phyloP scores from a whole-genome alignment of 2,888 invertebrate species.

The Metallyticus violacea region DNA sequence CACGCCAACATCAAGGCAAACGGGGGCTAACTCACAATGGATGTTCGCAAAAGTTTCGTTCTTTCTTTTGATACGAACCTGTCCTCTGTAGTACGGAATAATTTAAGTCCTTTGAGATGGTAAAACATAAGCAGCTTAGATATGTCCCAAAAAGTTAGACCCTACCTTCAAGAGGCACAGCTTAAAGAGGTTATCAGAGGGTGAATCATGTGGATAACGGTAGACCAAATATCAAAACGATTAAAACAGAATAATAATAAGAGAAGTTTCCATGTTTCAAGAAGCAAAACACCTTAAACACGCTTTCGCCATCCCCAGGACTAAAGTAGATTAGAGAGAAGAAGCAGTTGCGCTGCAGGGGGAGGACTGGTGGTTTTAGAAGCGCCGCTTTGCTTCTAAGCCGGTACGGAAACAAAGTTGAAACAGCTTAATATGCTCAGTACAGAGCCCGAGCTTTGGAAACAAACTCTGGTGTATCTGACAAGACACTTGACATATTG shows the following conservation, averaged over 20 bases:
- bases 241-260: not conserved
- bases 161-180: too few species aligned
- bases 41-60: too few species aligned
- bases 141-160: too few species aligned
- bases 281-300: conserved; percentile 4
- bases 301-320: not conserved
- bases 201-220: too few species aligned
- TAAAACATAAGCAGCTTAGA: not conserved
- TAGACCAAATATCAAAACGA: not conserved
- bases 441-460: not conserved
- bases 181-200: too few species aligned
- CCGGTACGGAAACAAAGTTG: conserved; percentile 3
- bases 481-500: conserved; percentile 15
- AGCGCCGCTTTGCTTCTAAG: conserved; percentile 6
- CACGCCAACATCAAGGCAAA: too few species aligned
- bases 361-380: not conserved
- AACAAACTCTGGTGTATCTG: not conserved
- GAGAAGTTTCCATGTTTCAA: not conserved
- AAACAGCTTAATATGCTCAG: conserved; percentile 11
- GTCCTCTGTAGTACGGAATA: too few species aligned
- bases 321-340: conserved; percentile 5
- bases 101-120: not conserved
- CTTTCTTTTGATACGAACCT: too few species aligned
- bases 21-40: too few species aligned
- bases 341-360: not conserved